These are phyloP conservation scores for Drosophila pachea DNA, from an alignment of 1,140 invertebrate genomes.

Conservation along the genomic window DNA sequence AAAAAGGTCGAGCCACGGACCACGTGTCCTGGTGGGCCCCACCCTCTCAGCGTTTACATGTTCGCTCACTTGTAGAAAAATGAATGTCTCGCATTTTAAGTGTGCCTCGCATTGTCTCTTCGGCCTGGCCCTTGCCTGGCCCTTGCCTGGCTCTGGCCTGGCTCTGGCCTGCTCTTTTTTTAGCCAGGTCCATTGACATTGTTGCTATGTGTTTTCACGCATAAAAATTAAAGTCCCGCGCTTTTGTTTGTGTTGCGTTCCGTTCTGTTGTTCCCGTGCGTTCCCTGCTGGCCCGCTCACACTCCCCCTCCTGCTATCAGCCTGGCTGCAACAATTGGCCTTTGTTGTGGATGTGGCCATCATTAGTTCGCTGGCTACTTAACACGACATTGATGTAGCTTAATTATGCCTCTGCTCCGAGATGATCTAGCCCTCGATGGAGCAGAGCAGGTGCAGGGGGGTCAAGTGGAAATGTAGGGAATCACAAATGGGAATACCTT, in stretches of 20 bases:
- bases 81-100: constrained; percentile 75
- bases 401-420: constrained; percentile 62
- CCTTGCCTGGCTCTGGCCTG: too few relatives aligned
- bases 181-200: constrained; percentile 27
- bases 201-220: constrained; percentile 70
- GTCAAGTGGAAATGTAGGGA: not conserved
- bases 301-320: constrained; percentile 8
- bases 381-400: constrained; percentile 75
- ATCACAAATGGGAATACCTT: not conserved
- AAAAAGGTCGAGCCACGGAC: constrained; percentile 33
- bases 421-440: constrained; percentile 37
- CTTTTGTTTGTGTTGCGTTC: constrained; percentile 45
- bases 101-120: constrained; percentile 43
- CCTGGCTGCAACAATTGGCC: constrained; percentile 57
- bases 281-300: not conserved
- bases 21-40: constrained; percentile 43
- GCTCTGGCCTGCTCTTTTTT: constrained; percentile 20
- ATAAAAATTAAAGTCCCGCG: constrained; percentile 71
- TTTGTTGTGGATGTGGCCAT: constrained; percentile 70
- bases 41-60: constrained; percentile 2
- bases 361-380: constrained; percentile 75
- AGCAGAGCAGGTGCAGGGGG: constrained; percentile 2
- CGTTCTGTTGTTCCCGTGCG: not conserved
- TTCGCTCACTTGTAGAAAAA: constrained; percentile 58
- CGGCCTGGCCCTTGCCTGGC: too few relatives aligned